Base-by-base conservation (phyloP, 1,140 invertebrate genomes). In the Pachypeltis micranthus region DNA sequence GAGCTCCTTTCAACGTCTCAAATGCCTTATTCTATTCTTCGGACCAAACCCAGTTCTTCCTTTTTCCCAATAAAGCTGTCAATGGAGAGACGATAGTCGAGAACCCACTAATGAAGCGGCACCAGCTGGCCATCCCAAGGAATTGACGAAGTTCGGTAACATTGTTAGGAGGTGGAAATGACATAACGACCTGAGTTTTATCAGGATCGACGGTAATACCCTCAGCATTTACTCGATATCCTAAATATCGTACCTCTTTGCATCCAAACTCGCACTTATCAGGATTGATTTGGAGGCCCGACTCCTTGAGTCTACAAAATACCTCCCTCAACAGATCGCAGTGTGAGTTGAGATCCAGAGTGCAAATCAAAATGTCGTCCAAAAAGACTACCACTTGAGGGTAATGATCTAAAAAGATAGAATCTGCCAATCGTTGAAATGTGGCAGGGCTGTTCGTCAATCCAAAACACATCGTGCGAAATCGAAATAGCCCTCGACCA, bases 351-450 rank as follows among this genome's bases (percentile, higher is more conserved):
- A 47, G 24, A 14, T 47, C 44, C 44, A 16, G 14, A 26, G 54
- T 29, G 2, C 73, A 44, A 0, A 78, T 57, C n/a, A 78, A 70
- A 3, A 78, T 69, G 55, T 78, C 75, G 56, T 77, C 75, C 0
- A 77, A 61, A 61, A 77, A 77, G 1, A 62, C 16, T 23, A 27
- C 31, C n/a, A 31, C 19, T 12, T 57, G 29, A 24, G 26, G 21
- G n/a, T 60, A 21, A 39, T 34, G 44, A 58, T 34, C 55, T 16
- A 26, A 23, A 4, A 57, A 62, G 2, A 44, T 24, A 44, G 21
- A 24, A 24, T 61, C 59, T 10, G 34, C 19, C 21, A 63, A 31
- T 2, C 60, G 16, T 23, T 63, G 54, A 56, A 64, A 65, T 19
- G 61, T 57, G 2, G 54, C 61, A 2, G 44, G 44, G 24, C n/a